Evolutionary conservation across 2,888 invertebrate genomes (phyloP), one percentile per base, ranked within the genome.

Genomic region (Scaeva pyrastri): DNA sequence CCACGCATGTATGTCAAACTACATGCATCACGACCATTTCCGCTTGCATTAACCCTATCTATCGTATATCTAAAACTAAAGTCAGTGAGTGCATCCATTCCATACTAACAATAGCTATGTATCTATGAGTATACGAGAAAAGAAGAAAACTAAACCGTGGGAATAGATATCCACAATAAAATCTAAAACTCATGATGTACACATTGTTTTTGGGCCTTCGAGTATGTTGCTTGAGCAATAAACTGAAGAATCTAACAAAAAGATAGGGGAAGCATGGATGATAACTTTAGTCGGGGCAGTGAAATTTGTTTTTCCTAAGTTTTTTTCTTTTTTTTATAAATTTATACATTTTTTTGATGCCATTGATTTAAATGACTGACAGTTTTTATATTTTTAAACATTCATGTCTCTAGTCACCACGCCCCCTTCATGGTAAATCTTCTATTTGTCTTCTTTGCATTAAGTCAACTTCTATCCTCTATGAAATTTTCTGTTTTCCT

Each of bases 71-170:
- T n/a, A n/a, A n/a, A n/a, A n/a, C n/a, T n/a, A n/a, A n/a, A 64
- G 41, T 56, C 31, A 19, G 39, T 60, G 36, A 6, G 7, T 21
- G 16, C 4, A 31, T 2, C 5, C 19, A n/a, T 12, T 26, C 26
- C n/a, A n/a, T n/a, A n/a, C n/a, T n/a, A n/a, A n/a, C n/a, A n/a
- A n/a, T n/a, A n/a, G n/a, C n/a, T n/a, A n/a, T n/a, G n/a, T n/a
- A n/a, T n/a, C n/a, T n/a, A n/a, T n/a, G n/a, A n/a, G n/a, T n/a
- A n/a, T n/a, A n/a, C n/a, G n/a, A 45, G 23, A 26, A 19, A 48
- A 62, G 6, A 43, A 80, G 1, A 62, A 48, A 23, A 45, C 45
- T 48, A 50, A 76, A 72, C 64, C 81, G 81, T 82, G 81, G 72
- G 81, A 82, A 64, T n/a, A n/a, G n/a, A n/a, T 36, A 56, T 81